phyloP scores from a whole-genome alignment of 2,888 invertebrate species.

The Troides oblongomaculatus region DNA sequence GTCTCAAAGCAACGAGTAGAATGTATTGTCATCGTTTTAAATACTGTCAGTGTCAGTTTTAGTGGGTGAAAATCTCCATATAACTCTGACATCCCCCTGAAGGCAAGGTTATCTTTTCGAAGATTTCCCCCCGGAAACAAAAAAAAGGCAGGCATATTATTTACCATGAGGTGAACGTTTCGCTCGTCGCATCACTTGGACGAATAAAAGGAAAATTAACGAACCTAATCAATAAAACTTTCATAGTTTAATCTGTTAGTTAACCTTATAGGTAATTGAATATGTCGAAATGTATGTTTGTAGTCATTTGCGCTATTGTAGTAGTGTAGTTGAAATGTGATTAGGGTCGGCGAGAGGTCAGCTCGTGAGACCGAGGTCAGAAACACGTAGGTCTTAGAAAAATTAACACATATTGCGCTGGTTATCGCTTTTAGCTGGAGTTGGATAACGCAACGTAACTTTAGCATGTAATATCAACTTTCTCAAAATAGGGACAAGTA shows the following conservation, averaged over 20 bases:
- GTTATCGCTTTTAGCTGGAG: slow-evolving; percentile 10
- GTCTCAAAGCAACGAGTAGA: too few relatives aligned
- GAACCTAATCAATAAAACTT: too few relatives aligned
- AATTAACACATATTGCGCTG: slow-evolving; percentile 24
- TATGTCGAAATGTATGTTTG: not conserved
- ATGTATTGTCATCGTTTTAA: too few relatives aligned
- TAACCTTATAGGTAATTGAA: not conserved
- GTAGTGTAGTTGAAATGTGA: slow-evolving; percentile 9
- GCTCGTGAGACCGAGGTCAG: slow-evolving; percentile 10
- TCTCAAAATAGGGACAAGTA: not conserved
- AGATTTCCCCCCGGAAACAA: too few relatives aligned
- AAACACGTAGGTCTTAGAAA: slow-evolving; percentile 8
- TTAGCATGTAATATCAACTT: not conserved
- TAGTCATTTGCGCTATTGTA: not conserved
- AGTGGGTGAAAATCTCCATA: too few relatives aligned
- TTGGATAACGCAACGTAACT: slow-evolving; percentile 5
- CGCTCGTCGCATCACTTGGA: too few relatives aligned
- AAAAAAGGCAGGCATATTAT: too few relatives aligned
- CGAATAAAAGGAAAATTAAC: too few relatives aligned
- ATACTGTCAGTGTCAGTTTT: too few relatives aligned
- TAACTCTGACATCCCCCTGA: too few relatives aligned
- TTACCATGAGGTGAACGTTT: too few relatives aligned
- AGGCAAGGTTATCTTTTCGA: too few relatives aligned
- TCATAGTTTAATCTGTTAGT: not conserved
- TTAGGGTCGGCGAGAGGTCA: not conserved